phyloP scores from a whole-genome alignment of 53 echinoderm and acorn worm genomes.

The Luidia sarsii region DNA sequence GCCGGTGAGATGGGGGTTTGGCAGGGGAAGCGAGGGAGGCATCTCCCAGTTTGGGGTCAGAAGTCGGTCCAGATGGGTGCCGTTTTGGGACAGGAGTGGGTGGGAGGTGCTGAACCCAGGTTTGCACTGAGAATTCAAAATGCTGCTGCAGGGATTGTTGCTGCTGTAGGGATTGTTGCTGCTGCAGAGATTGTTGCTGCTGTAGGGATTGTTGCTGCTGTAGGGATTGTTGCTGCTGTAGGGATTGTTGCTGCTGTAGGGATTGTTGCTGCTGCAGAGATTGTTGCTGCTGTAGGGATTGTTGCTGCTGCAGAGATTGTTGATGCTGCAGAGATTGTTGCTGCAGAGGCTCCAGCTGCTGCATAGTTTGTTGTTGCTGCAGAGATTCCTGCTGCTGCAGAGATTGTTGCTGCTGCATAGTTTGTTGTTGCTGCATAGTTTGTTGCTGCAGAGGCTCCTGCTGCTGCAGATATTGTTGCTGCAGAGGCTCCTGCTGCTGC shows the following conservation, averaged over 20 bases:
- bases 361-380: constrained; percentile 9
- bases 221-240: background rate
- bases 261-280: constrained; percentile 1
- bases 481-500: background rate
- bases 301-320: constrained; percentile 10
- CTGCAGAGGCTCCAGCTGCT: background rate
- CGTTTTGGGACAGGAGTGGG: background rate
- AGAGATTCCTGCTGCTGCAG: constrained; percentile 1
- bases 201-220: constrained; percentile 27
- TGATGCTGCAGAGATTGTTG: background rate
- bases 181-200: constrained; percentile 6
- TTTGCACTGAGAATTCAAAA: constrained; percentile 9
- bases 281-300: constrained; percentile 19
- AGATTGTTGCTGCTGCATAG: background rate
- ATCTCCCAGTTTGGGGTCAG: background rate
- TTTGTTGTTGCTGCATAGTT: too few species aligned
- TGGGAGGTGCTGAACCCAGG: background rate
- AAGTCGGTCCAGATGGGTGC: background rate
- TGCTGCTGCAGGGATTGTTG: constrained; percentile 1
- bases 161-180: constrained; percentile 9
- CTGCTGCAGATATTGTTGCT: constrained; percentile 12
- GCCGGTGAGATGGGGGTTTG: too few species aligned
- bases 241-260: constrained; percentile 18
- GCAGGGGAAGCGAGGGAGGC: background rate
- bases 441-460: background rate